Percentiles rank a stretch among this genome's conserved stretches.
Conservation (phyloP, 2,113 vertebrate species). For the Falcunculus frontatus region DNA sequence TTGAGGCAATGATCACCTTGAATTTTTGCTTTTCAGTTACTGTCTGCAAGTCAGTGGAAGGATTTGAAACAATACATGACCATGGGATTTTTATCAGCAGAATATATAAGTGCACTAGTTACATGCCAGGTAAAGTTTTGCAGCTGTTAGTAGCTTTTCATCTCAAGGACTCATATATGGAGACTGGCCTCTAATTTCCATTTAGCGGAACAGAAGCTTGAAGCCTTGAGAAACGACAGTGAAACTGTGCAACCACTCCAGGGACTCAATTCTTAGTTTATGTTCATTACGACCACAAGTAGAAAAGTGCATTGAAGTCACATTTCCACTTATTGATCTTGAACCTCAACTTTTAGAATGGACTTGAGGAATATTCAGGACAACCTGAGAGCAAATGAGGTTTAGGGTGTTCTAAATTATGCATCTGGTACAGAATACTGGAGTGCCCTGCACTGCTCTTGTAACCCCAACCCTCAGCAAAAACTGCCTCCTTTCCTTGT, state of each 20-base stretch:
- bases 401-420: background rate
- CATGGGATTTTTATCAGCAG: constrained; percentile 1
- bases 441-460: background rate
- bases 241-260: background rate
- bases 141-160: background rate
- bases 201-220: background rate
- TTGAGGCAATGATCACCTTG: background rate
- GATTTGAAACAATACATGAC: background rate
- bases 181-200: background rate
- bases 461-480: background rate
- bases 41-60: background rate
- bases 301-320: background rate
- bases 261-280: background rate
- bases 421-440: background rate
- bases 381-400: background rate
- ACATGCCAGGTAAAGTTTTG: background rate
- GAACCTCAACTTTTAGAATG: background rate
- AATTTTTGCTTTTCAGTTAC: constrained; percentile 4
- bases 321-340: background rate
- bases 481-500: background rate
- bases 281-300: accelerated
- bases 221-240: background rate
- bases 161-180: background rate
- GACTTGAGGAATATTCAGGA: background rate
- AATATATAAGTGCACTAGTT: background rate